Evolutionary conservation across 2,888 invertebrate species (phyloP), one percentile per base, ranked within the genome.

Genomic region (Odontomyia ornata): DNA sequence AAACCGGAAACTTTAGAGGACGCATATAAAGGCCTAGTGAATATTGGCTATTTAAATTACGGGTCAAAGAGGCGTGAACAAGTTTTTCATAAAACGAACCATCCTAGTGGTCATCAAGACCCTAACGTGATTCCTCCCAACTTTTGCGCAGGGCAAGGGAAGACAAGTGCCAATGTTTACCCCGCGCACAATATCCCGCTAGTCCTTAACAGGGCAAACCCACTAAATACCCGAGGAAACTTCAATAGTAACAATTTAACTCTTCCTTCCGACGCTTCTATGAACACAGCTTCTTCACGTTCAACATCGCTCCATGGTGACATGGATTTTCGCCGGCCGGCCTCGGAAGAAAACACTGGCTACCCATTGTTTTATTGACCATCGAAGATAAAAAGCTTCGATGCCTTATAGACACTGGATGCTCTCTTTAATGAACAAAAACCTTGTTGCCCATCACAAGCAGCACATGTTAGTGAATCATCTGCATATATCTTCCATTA

Each of bases 361-460:
- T 71, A 27, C 71, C 71, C 13, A 52, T 71, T 52, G 52, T 71
- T 71, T 18, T n/a, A 27, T 18, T 52, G 27, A 71, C 71, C 15
- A 52, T 71, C 36, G 27, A 71, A 1, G 52, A 65, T n/a, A 28
- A 30, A 36, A 65, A 30, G 2, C 11, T 65, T 30, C 65, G 30
- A 65, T 30, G 28, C 1, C 46, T 67, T 21, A 46, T 67, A n/a
- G 67, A 46, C n/a, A 67, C 28, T 15, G 64, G 64, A 13, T 64
- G 11, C 7, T 64, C 4, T 64, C 64, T 3, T 25, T 11, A 15
- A 64, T 64, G 23, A 30, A 64, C 30, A n/a, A 5, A 7, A 28
- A 27, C 4, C n/a, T n/a, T n/a, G 30, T 64, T 28, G 64, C 13
- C 15, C 27, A 11, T 15, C 18, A 67, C 9, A 67, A 15, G 13